Conservation (phyloP, 2,888 invertebrate genomes). For the Troides aeacus region DNA sequence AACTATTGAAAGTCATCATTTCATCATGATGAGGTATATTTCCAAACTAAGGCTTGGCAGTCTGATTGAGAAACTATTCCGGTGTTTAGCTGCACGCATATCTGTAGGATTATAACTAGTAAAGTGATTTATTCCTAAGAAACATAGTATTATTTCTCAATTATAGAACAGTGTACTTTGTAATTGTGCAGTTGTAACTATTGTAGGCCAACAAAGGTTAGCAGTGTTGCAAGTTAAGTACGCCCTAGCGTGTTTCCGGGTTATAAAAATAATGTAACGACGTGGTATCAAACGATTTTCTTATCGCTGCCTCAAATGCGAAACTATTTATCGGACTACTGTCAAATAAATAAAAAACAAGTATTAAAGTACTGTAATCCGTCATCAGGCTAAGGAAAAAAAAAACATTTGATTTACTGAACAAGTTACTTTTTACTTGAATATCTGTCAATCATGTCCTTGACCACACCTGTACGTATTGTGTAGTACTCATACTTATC, state of each 20-base stretch:
- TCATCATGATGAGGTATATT: no score
- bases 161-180: background rate
- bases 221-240: constrained; percentile 9
- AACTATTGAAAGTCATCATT: no score
- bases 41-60: no score
- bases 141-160: background rate
- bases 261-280: constrained; percentile 12
- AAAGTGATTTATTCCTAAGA: background rate
- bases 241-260: constrained; percentile 13
- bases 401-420: background rate
- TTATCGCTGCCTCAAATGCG: background rate
- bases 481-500: no score
- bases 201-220: constrained; percentile 17
- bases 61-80: no score
- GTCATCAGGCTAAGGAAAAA: background rate
- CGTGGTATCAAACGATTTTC: background rate
- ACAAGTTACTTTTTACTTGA: background rate
- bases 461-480: no score
- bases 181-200: background rate
- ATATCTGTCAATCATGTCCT: background rate
- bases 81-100: no score
- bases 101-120: background rate
- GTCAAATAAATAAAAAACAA: constrained; percentile 4
- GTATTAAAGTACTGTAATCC: background rate
- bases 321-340: background rate